A percentile compares a stretch with the other conserved stretches of the same genome.
phyloP scores from a whole-genome alignment of 1,140 invertebrate species.

The Microplitis mediator region DNA sequence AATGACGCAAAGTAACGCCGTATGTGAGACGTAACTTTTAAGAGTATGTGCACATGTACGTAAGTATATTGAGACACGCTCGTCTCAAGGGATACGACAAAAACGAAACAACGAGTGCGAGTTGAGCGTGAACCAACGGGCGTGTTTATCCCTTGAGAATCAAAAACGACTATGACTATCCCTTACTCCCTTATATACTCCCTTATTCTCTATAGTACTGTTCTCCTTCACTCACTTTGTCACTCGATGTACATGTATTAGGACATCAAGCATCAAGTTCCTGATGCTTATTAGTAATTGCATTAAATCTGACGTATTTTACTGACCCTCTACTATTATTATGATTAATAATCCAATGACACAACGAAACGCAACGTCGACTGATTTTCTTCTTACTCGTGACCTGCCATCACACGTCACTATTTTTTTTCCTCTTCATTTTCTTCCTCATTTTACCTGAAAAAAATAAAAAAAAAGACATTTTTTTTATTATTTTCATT shows the following conservation, averaged over 20 bases:
- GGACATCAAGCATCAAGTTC: conserved; percentile 1
- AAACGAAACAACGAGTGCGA: conserved; percentile 20
- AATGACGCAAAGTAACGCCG: not conserved
- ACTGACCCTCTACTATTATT: conserved; percentile 11
- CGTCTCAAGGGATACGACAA: conserved; percentile 46
- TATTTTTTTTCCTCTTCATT: not conserved
- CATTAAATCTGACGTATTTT: conserved; percentile 55
- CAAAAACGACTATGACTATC: conserved; percentile 5
- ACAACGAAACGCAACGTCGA: not conserved
- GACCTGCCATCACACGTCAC: not conserved
- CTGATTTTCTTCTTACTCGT: not conserved
- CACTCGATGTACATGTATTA: not conserved
- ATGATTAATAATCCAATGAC: not conserved
- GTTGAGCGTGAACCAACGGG: conserved; percentile 38
- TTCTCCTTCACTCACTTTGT: not conserved
- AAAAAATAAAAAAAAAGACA: not conserved
- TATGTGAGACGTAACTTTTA: conserved; percentile 17
- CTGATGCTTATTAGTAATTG: conserved; percentile 47
- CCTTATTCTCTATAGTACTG: no score
- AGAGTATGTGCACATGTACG: conserved; percentile 22
- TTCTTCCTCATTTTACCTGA: not conserved
- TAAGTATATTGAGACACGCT: conserved; percentile 51
- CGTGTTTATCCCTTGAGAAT: conserved; percentile 52
- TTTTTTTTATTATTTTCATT: no score
- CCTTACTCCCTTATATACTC: not conserved